Evolutionary conservation across 2,113 vertebrate species (phyloP).

Genomic region (Mola mola): DNA sequence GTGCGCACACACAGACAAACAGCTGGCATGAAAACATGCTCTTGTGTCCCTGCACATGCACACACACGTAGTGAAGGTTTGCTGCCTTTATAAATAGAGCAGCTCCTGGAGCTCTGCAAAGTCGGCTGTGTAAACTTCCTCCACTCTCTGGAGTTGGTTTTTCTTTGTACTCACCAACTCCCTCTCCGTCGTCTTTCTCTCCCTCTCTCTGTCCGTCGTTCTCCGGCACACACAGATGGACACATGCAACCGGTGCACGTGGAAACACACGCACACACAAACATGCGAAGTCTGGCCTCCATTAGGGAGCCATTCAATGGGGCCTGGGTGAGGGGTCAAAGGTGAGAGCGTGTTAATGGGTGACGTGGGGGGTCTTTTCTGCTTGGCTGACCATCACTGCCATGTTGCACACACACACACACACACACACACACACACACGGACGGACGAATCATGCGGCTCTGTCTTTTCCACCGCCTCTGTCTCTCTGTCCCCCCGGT

Average conservation of each 20-base stretch:
- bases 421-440: slow-evolving; percentile 7
- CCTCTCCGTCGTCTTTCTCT: slow-evolving; percentile 16
- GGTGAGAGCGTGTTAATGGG: slow-evolving; percentile 76
- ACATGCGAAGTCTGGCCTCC: slow-evolving; percentile 70
- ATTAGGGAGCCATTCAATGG: slow-evolving; percentile 69
- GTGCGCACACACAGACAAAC: slow-evolving; percentile 33
- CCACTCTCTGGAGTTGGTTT: slow-evolving; percentile 58
- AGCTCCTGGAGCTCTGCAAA: slow-evolving; percentile 62
- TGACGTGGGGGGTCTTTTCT: slow-evolving; percentile 76
- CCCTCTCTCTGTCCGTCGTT: slow-evolving; percentile 21
- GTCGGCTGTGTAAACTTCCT: slow-evolving; percentile 79
- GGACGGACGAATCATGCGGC: too few relatives aligned
- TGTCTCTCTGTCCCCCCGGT: slow-evolving; percentile 9
- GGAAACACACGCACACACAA: slow-evolving; percentile 43
- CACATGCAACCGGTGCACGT: slow-evolving; percentile 25
- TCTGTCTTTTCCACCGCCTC: slow-evolving; percentile 2
- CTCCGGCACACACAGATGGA: slow-evolving; percentile 30
- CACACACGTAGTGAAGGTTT: slow-evolving; percentile 56
- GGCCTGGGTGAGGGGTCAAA: slow-evolving; percentile 67
- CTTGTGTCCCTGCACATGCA: slow-evolving; percentile 23
- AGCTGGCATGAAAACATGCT: slow-evolving; percentile 43
- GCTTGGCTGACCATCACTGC: slow-evolving; percentile 70
- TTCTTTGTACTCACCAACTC: slow-evolving; percentile 51
- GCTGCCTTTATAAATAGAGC: slow-evolving; percentile 81
- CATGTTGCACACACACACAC: slow-evolving; percentile 36